Evolutionary conservation across 1,140 invertebrate species (phyloP).

Genomic region (Zaprionus inermis): DNA sequence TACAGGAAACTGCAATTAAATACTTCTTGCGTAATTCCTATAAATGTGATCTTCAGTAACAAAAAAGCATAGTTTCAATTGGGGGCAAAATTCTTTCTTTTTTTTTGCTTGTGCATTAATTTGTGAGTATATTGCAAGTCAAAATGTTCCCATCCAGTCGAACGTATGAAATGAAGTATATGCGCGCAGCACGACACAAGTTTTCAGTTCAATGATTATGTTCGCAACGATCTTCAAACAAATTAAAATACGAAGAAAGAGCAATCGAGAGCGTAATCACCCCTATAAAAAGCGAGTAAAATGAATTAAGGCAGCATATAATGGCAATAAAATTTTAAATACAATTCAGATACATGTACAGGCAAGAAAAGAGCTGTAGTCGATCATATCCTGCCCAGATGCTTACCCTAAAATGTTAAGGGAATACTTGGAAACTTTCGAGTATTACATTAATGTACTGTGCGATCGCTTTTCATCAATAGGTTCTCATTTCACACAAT

Average conservation of each 20-base stretch:
- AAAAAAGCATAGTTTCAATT: slow-evolving; percentile 26
- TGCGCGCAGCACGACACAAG: slow-evolving; percentile 43
- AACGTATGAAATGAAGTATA: slow-evolving; percentile 43
- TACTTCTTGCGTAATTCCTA: not conserved
- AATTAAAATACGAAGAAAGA: slow-evolving; percentile 53
- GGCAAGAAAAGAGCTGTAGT: slow-evolving; percentile 6
- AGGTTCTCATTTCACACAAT: not conserved
- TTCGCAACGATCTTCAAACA: slow-evolving; percentile 40
- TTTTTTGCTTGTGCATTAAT: slow-evolving; percentile 27
- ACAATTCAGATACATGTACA: slow-evolving; percentile 20
- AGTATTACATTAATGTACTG: not conserved
- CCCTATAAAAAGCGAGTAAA: slow-evolving; percentile 37
- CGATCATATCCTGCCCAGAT: not conserved
- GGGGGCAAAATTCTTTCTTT: slow-evolving; percentile 7
- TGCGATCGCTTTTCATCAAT: slow-evolving; percentile 1
- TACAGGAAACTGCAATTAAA: slow-evolving; percentile 5
- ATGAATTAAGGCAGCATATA: slow-evolving; percentile 28
- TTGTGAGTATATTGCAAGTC: slow-evolving; percentile 21
- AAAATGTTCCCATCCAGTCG: slow-evolving; percentile 48
- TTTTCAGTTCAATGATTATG: slow-evolving; percentile 52
- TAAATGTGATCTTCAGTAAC: slow-evolving; percentile 5
- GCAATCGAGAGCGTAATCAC: slow-evolving; percentile 43
- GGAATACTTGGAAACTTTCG: not conserved
- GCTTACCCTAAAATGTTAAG: not conserved
- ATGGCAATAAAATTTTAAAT: slow-evolving; percentile 33